Evolutionary conservation across 2,113 vertebrate species (phyloP).

Genomic region (Danionella cerebrum): DNA sequence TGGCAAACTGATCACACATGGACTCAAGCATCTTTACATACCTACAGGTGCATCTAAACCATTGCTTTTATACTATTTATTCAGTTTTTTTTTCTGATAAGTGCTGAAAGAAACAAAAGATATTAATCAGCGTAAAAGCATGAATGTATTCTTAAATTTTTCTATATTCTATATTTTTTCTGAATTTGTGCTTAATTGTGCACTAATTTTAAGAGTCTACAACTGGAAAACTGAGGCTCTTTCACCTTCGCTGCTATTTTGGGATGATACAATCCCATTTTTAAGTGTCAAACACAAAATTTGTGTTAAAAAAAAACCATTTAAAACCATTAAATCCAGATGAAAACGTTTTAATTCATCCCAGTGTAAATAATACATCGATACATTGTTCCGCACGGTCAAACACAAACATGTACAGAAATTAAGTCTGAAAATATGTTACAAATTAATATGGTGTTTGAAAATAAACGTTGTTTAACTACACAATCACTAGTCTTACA

Average conservation of each 20-base stretch:
- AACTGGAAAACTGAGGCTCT: background rate
- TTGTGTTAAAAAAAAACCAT: background rate
- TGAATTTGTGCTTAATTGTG: background rate
- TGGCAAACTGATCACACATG: background rate
- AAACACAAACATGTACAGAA: background rate
- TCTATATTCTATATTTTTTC: background rate
- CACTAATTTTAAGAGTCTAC: background rate
- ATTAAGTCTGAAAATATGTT: background rate
- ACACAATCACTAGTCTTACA: background rate
- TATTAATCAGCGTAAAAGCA: background rate
- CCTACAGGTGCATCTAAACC: constrained; percentile 26
- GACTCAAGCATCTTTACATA: constrained; percentile 1
- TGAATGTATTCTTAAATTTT: background rate
- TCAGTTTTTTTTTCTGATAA: background rate
- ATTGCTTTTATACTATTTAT: constrained; percentile 39
- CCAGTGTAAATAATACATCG: background rate
- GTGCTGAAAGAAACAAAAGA: background rate
- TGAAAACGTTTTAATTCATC: constrained; percentile 8
- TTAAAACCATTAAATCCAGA: background rate
- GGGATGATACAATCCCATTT: background rate
- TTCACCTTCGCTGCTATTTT: background rate
- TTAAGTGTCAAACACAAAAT: background rate
- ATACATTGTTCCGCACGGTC: background rate
- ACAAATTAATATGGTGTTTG: background rate
- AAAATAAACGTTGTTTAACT: constrained; percentile 28